Evolutionary conservation across 2,888 invertebrate species (phyloP).

Genomic region (Nysson spinosus): DNA sequence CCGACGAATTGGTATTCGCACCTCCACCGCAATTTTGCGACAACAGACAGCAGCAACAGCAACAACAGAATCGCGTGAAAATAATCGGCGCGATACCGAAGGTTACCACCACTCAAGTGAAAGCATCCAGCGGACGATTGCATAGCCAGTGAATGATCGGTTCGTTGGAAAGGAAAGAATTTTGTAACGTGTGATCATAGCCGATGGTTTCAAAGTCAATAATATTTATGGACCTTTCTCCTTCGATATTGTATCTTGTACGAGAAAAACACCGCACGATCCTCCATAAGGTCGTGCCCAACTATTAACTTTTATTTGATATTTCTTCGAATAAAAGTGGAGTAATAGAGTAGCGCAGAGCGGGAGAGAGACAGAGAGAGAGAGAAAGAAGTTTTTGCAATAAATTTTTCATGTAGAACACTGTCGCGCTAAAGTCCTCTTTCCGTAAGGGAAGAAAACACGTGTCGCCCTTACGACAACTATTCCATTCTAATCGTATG

Average conservation of each 20-base stretch:
- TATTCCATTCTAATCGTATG: conserved; percentile 32
- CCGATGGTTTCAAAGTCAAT: conserved; percentile 39
- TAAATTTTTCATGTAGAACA: conserved; percentile 23
- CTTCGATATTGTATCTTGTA: neutral
- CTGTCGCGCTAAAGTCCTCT: neutral
- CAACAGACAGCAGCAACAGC: conserved; percentile 77
- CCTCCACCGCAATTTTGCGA: conserved; percentile 96
- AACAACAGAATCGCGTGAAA: conserved; percentile 81
- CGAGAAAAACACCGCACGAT: neutral
- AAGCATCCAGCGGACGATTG: conserved; percentile 78
- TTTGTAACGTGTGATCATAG: conserved; percentile 19
- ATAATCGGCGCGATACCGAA: conserved; percentile 92
- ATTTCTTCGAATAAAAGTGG: too few relatives aligned
- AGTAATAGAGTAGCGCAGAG: too few relatives aligned
- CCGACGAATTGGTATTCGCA: conserved; percentile 84
- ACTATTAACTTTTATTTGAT: too few relatives aligned
- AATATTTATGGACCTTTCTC: conserved; percentile 43
- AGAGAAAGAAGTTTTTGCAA: conserved; percentile 17
- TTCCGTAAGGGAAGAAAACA: conserved; percentile 10
- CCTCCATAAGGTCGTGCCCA: neutral
- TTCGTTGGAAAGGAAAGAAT: neutral
- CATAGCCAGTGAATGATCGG: conserved; percentile 75
- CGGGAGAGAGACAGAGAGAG: too few relatives aligned
- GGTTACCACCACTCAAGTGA: conserved; percentile 72
- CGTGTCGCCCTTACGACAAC: conserved; percentile 1